Evolutionary conservation across 2,888 invertebrate species (phyloP), one percentile per base, ranked within the genome.

Genomic region (Taenaris catops): DNA sequence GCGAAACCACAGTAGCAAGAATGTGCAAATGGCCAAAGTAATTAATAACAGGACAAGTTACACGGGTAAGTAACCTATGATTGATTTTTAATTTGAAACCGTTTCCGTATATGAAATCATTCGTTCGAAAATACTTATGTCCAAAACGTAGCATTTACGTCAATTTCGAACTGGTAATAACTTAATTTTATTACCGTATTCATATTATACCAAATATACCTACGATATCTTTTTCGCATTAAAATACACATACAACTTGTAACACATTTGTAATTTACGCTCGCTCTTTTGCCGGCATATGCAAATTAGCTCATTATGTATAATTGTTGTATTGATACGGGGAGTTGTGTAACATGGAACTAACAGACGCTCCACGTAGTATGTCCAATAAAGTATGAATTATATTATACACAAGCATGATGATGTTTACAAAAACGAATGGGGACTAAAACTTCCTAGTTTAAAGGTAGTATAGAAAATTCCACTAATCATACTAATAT

Each of bases 61-160:
- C n/a, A n/a, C n/a, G n/a, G n/a, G n/a, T n/a, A n/a, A n/a, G n/a
- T n/a, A n/a, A n/a, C 36, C 12, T 29, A 21, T 46, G 46, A 48
- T 48, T 45, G 46, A 48, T 46, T 37, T 36, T 39, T 39, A 25
- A 38, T 35, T 57, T 60, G 60, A 34, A 34, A 39, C 51, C 46
- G 52, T 63, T 83, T 84, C 84, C 84, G 81, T 63, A 58, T 83
- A 73, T 74, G 71, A 73, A 67, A 63, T 74, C 76, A 76, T 60
- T 47, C 56, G 46, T 44, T 49, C 58, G 56, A 63, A 61, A 59
- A 59, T 47, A 58, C 44, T 37, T 33, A 28, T 48, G 49, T 49
- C 56, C 46, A 57, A 58, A 63, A 59, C 47, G 51, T 46, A 54
- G 49, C 45, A 53, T 56, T 51, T 49, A 51, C 42, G 49, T 39